These are phyloP conservation scores for Thunnus albacares DNA, from an alignment of 2,797 vertebrate species.

Conservation along the genomic window DNA sequence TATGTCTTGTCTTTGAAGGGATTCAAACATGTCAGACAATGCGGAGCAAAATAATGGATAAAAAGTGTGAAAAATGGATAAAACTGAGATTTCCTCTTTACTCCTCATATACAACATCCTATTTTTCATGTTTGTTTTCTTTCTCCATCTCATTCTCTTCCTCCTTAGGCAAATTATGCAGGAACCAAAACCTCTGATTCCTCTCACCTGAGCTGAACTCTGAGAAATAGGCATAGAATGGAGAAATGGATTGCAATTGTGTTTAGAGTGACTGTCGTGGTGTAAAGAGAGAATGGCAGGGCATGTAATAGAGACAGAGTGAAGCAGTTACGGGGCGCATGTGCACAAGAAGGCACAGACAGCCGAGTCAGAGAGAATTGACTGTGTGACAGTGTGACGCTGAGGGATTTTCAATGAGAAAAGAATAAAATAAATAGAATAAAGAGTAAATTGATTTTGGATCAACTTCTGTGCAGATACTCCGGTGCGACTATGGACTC, in stretches of 20 bases:
- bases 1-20: slow-evolving; percentile 17
- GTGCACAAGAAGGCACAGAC: slow-evolving; percentile 28
- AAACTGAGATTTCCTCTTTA: neutral
- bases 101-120: neutral
- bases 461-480: slow-evolving; percentile 37
- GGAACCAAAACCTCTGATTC: slow-evolving; percentile 5
- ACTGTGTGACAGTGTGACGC: slow-evolving; percentile 50
- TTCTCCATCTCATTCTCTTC: slow-evolving; percentile 6
- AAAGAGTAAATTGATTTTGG: slow-evolving; percentile 59
- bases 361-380: slow-evolving; percentile 57
- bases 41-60: slow-evolving; percentile 14
- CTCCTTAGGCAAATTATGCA: neutral
- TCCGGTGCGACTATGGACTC: neutral
- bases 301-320: slow-evolving; percentile 60
- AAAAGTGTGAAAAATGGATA: neutral
- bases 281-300: slow-evolving; percentile 62
- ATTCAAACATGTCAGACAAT: neutral
- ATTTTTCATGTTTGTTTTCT: neutral
- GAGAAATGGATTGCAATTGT: slow-evolving; percentile 62
- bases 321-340: slow-evolving; percentile 45
- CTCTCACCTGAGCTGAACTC: slow-evolving; percentile 34
- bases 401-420: slow-evolving; percentile 56
- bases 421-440: slow-evolving; percentile 16
- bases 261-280: slow-evolving; percentile 49
- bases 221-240: slow-evolving; percentile 34